phyloP scores from a whole-genome alignment of 2,888 invertebrate species.

The Caenorhabditis imperialis region DNA sequence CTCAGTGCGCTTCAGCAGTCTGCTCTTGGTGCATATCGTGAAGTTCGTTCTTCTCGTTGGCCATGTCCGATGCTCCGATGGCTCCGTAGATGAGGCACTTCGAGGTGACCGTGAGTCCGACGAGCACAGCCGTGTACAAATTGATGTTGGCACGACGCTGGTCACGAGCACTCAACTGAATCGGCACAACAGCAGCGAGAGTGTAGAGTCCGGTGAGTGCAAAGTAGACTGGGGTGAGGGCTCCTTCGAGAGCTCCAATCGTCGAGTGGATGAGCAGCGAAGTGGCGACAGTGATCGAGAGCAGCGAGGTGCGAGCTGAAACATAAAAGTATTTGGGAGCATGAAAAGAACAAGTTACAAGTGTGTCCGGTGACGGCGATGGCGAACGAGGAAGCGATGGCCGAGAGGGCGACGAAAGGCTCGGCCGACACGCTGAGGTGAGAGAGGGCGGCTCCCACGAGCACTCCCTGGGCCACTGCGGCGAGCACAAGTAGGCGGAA shows the following conservation, averaged over 20 bases:
- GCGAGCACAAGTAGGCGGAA: conserved; percentile 18
- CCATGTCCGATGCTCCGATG: conserved; percentile 11
- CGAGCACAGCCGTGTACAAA: conserved; percentile 23
- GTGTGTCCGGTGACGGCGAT: conserved; percentile 16
- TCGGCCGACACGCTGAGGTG: conserved; percentile 15
- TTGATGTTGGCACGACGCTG: conserved; percentile 19
- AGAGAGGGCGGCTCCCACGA: conserved; percentile 27
- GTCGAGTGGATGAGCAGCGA: conserved; percentile 18
- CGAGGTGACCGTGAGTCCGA: conserved; percentile 19
- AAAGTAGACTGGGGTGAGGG: conserved; percentile 24
- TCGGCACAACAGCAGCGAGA: conserved; percentile 30
- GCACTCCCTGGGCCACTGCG: conserved; percentile 28
- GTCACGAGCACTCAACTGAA: conserved; percentile 34
- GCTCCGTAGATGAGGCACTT: conserved; percentile 34
- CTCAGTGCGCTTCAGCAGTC: too few relatives aligned
- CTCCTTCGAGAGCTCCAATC: conserved; percentile 33
- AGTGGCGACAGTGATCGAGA: conserved; percentile 16
- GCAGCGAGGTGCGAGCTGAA: conserved; percentile 21
- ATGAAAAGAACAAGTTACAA: conserved; percentile 1
- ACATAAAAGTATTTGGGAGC: not conserved
- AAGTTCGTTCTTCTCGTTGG: too few relatives aligned
- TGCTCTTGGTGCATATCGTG: too few relatives aligned
- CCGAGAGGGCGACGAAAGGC: conserved; percentile 28
- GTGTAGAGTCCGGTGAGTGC: conserved; percentile 29
- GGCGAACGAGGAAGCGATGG: conserved; percentile 25